A percentile compares a stretch with the other conserved stretches of the same genome.
Conservation (phyloP, 2,888 invertebrate species). For the Euclidia mi region DNA sequence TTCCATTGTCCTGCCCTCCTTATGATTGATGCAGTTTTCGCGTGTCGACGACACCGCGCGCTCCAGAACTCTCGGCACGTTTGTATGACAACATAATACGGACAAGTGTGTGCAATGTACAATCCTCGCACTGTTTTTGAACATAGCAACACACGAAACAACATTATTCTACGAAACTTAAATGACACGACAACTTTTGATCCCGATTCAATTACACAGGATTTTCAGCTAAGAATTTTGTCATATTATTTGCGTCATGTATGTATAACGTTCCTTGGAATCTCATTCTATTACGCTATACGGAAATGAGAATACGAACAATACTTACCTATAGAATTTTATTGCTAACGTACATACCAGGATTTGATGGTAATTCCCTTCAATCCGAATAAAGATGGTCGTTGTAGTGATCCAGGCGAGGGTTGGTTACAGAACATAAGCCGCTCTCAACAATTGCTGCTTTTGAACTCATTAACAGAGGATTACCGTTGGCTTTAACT, state of each 20-base stretch:
- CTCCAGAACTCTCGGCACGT: slow-evolving; percentile 47
- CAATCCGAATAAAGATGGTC: slow-evolving; percentile 35
- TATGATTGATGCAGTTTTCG: slow-evolving; percentile 81
- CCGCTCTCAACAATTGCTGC: slow-evolving; percentile 77
- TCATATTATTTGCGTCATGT: not conserved
- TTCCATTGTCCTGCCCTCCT: slow-evolving; percentile 70
- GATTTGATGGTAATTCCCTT: slow-evolving; percentile 25
- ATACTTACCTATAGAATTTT: slow-evolving; percentile 22
- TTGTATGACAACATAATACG: slow-evolving; percentile 45
- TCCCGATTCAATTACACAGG: not conserved
- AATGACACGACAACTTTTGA: slow-evolving; percentile 36
- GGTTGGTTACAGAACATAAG: slow-evolving; percentile 62
- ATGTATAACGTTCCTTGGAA: not conserved
- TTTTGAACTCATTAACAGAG: slow-evolving; percentile 84
- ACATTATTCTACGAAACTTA: slow-evolving; percentile 29
- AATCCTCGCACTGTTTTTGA: slow-evolving; percentile 32
- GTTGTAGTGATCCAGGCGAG: slow-evolving; percentile 34
- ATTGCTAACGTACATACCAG: slow-evolving; percentile 18
- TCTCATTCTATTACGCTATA: slow-evolving; percentile 8
- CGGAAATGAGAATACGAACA: slow-evolving; percentile 17
- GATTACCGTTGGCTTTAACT: slow-evolving; percentile 86
- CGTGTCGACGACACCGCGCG: slow-evolving; percentile 69
- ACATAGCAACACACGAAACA: slow-evolving; percentile 9
- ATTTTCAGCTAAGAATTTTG: not conserved
- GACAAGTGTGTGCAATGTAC: slow-evolving; percentile 37